Percentiles rank a stretch among this genome's conserved stretches.
phyloP scores from a whole-genome alignment of 2,797 vertebrate species.

The Rhynchonycteris naso region DNA sequence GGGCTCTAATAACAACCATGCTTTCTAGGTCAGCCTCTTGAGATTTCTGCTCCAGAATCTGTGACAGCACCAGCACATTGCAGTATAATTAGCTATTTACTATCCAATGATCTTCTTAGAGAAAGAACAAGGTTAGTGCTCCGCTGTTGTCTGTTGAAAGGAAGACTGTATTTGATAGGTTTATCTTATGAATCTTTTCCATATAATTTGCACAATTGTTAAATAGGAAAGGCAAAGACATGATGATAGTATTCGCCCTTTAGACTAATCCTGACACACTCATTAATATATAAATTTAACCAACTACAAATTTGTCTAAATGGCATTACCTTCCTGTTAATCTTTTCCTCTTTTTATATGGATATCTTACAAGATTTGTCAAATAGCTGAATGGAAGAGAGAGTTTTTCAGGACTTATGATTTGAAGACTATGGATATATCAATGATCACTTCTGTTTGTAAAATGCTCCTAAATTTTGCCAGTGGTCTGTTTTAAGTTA shows the following conservation, averaged over 20 bases:
- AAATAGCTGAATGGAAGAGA: neutral
- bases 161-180: neutral
- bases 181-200: neutral
- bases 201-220: neutral
- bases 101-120: neutral
- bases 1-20: neutral
- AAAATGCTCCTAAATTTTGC: slow-evolving; percentile 29
- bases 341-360: neutral
- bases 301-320: neutral
- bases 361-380: neutral
- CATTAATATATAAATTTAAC: neutral
- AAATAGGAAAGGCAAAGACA: neutral
- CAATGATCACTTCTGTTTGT: neutral
- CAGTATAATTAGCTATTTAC: neutral
- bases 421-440: neutral
- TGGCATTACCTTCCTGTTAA: neutral
- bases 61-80: neutral
- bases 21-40: neutral
- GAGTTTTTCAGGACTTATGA: neutral
- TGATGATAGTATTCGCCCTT: neutral
- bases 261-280: neutral
- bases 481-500: slow-evolving; percentile 6
- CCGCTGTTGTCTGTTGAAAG: neutral
- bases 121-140: neutral
- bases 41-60: neutral